Evolutionary conservation across 2,888 invertebrate genomes (phyloP).

Genomic region (Pristionchus exspectatus): DNA sequence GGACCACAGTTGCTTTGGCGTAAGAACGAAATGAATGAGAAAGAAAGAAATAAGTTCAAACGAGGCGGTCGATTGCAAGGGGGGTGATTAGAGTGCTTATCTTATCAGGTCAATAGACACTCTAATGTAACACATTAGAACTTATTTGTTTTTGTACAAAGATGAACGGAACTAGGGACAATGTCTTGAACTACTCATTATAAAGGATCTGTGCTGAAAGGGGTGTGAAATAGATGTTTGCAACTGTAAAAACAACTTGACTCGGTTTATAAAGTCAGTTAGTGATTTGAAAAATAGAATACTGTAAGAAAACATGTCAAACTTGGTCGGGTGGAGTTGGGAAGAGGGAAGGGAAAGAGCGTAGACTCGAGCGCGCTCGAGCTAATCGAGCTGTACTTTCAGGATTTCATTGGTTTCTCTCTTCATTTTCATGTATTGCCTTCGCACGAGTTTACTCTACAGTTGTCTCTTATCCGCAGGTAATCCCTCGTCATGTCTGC

Average conservation of each 20-base stretch:
- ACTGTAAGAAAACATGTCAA: neutral
- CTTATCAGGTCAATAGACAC: neutral
- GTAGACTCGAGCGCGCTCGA: too few species aligned
- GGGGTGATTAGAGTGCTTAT: constrained; percentile 28
- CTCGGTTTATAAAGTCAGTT: constrained; percentile 8
- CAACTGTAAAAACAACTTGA: neutral
- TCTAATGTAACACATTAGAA: neutral
- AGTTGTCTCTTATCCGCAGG: neutral
- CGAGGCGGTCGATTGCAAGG: neutral
- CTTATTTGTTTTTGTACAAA: too few species aligned
- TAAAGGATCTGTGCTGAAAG: neutral
- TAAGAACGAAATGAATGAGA: neutral
- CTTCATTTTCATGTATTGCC: neutral
- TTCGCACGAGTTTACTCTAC: neutral
- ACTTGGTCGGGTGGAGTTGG: neutral
- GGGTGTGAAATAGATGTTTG: constrained; percentile 8
- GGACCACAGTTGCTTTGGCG: neutral
- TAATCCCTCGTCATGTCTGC: neutral
- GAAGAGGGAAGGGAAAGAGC: too few species aligned
- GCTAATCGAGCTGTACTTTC: too few species aligned
- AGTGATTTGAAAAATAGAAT: neutral
- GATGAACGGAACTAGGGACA: too few species aligned
- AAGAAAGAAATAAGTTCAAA: constrained; percentile 29
- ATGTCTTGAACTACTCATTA: neutral
- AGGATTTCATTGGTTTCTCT: neutral